These are phyloP conservation scores for Antigone vipio DNA, from an alignment of 2,113 vertebrate species.

Conservation along the genomic window DNA sequence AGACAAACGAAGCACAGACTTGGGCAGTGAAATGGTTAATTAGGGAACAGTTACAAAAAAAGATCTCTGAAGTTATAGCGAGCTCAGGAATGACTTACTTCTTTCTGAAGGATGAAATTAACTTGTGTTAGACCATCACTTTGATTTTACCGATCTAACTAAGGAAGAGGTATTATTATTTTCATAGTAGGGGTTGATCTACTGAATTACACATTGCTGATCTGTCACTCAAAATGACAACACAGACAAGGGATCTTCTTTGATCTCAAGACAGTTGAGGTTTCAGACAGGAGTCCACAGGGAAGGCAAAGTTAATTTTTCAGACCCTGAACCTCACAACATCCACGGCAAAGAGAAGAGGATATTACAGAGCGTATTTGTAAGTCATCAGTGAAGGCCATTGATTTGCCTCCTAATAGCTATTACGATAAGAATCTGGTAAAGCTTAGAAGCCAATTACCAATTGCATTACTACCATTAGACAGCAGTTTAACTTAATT, in stretches of 20 bases:
- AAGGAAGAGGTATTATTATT: slow-evolving; percentile 72
- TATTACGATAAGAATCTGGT: background rate
- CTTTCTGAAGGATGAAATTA: slow-evolving; percentile 71
- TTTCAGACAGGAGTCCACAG: slow-evolving; percentile 45
- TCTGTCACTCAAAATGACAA: slow-evolving; percentile 75
- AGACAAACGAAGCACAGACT: background rate
- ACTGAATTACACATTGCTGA: slow-evolving; percentile 44
- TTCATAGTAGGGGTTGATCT: slow-evolving; percentile 61
- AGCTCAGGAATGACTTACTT: slow-evolving; percentile 59
- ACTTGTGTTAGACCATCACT: slow-evolving; percentile 66
- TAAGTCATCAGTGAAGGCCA: background rate
- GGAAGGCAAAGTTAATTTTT: slow-evolving; percentile 41
- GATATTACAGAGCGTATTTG: background rate
- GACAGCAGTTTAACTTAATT: slow-evolving; percentile 19
- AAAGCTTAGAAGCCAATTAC: slow-evolving; percentile 20
- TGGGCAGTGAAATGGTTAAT: slow-evolving; percentile 55
- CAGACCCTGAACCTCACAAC: background rate
- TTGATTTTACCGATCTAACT: slow-evolving; percentile 73
- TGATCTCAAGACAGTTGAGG: slow-evolving; percentile 67
- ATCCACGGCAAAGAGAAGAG: background rate
- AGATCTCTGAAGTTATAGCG: slow-evolving; percentile 40
- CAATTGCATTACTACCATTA: background rate
- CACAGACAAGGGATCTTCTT: slow-evolving; percentile 59
- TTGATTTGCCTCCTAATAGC: slow-evolving; percentile 18
- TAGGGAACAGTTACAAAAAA: slow-evolving; percentile 13